Base-by-base conservation (phyloP, 2,888 invertebrate genomes). In the Nymphalis polychloros region DNA sequence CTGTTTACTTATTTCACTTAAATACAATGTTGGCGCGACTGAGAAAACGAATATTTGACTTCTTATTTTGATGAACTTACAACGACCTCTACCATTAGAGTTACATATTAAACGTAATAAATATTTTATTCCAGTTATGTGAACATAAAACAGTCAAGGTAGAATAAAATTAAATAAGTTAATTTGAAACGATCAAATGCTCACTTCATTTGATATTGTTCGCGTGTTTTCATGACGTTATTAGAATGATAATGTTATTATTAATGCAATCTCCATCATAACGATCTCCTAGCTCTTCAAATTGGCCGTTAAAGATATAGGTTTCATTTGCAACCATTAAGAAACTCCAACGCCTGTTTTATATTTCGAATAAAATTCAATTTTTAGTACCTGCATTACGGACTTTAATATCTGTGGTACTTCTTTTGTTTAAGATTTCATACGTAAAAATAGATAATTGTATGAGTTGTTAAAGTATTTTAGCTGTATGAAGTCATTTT, bases 221-320 rank as follows among this genome's bases (percentile, higher is more conserved):
- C 81, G 87, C 87, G 88, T 90, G 87, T 83, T 81, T 77, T 79
- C 83, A 84, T 88, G 86, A 86, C 86, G 84, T 88, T 87, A 88
- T 87, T 84, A 81, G 84, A 87, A 86, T 80, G 87, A 79, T 84
- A 86, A 89, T 88, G 86, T 88, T 89, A 86, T 87, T 86, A 81
- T 83, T 91, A 91, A 90, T 90, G 90, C 89, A 86, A 81, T 76
- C 81, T 81, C 78, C 80, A 78, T 85, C 86, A 88, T 88, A 89
- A 90, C 85, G 88, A 87, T 85, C 85, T 83, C 77, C 83, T 84
- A 85, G 82, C 87, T 86, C 84, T 88, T 83, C 78, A 83, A 88
- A 86, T 86, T 81, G 87, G 83, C 89, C 83, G 89, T 90, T 88
- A 91, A 90, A 79, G 81, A 88, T 89, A 90, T 90, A 90, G 83